Base-by-base conservation (phyloP, 2,113 vertebrate species). In the Trinectes maculatus region DNA sequence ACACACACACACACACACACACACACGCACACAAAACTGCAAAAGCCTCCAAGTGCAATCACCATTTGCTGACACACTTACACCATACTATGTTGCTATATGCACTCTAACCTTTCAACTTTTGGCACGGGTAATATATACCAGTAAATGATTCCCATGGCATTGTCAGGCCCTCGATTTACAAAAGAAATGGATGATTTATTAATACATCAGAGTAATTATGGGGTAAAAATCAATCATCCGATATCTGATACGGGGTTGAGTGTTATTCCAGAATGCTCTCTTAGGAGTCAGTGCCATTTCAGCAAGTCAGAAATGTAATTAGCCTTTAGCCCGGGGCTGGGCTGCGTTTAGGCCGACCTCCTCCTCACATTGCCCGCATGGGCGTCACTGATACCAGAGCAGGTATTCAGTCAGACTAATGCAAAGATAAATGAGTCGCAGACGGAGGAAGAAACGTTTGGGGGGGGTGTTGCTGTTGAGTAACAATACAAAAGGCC, bases 161-260 rank as follows among this genome's bases (percentile, higher is more conserved):
- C 67, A 58, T 42, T 31, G 52, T 48, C 78, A 74, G 72, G 26
- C 53, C 63, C 62, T 56, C 44, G 68, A 88, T 87, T 85, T 85
- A 73, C 77, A 55, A 79, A 84, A 75, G 78, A 87, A 84, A 83
- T 63, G 31, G 73, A 86, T 85, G 86, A 91, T 90, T 90, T 85
- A 91, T 90, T 90, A 87, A 90, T 88, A 85, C 81, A 84, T 84
- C 85, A 85, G 66, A 77, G 81, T 89, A 89, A 90, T 91, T 88
- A 86, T 80, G 71, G 79, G 79, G 71, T 85, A 81, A 84, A 87
- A 86, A 87, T 90, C 87, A 89, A 91, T 92, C 80, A 88, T 78
- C 39, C 48, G 89, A 85, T 88, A 88, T 83, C 53, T 74, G 80
- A 90, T 89, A 86, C 70, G 4, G 61, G 61, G 54, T 54, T 77